phyloP scores from a whole-genome alignment of 2,888 invertebrate species.

The Acrobasis suavella region DNA sequence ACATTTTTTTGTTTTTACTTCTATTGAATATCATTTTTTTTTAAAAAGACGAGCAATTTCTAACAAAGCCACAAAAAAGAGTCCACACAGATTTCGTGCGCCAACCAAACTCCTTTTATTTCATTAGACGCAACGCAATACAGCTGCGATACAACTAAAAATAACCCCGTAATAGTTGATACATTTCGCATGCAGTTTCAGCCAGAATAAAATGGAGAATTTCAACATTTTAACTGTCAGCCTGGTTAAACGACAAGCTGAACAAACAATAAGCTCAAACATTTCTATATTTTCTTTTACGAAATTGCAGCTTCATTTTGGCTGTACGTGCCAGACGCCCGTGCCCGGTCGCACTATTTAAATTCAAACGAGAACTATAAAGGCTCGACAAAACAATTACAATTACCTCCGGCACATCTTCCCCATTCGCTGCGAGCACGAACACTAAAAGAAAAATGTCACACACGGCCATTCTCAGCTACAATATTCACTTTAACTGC shows the following conservation, averaged over 20 bases:
- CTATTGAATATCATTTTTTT: too few relatives aligned
- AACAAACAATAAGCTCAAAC: constrained; percentile 16
- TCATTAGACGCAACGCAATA: background rate
- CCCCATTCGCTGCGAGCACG: constrained; percentile 33
- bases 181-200: constrained; percentile 18
- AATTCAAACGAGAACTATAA: constrained; percentile 25
- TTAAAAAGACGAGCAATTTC: too few relatives aligned
- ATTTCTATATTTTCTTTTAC: constrained; percentile 14
- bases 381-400: constrained; percentile 46
- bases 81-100: background rate
- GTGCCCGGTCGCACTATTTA: constrained; percentile 12
- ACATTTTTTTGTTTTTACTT: too few relatives aligned
- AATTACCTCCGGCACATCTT: constrained; percentile 50
- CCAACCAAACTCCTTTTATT: background rate
- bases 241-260: constrained; percentile 10
- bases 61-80: background rate
- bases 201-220: constrained; percentile 10
- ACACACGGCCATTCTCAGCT: constrained; percentile 49
- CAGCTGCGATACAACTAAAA: constrained; percentile 8
- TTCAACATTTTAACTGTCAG: constrained; percentile 6
- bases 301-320: constrained; percentile 20
- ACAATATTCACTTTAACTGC: constrained; percentile 58
- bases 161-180: constrained; percentile 6
- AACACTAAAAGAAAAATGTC: constrained; percentile 40
- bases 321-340: constrained; percentile 2